Conservation (phyloP, 2,113 vertebrate genomes). For the Plecotus auritus region DNA sequence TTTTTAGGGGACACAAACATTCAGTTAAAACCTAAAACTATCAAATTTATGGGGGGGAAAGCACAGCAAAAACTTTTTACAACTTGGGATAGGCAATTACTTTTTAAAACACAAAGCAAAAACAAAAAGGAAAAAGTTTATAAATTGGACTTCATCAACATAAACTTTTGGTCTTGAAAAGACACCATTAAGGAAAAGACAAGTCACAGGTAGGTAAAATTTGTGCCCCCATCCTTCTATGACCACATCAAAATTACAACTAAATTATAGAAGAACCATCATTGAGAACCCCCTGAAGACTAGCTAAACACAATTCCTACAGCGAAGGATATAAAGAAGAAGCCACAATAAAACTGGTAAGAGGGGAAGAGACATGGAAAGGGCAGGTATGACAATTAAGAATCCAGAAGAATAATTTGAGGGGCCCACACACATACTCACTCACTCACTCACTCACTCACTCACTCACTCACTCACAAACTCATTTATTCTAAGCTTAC, state of each 20-base stretch:
- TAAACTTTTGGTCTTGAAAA: slow-evolving; percentile 4
- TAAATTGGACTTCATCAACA: not conserved
- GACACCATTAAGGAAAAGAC: not conserved
- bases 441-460: not conserved
- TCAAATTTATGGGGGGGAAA: not conserved
- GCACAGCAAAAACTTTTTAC: not conserved
- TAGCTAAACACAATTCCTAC: not conserved
- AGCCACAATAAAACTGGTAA: not conserved
- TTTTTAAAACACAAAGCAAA: not conserved
- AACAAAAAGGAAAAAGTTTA: not conserved
- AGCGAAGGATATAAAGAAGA: not conserved
- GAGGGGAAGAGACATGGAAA: not conserved
- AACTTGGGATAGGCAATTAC: not conserved
- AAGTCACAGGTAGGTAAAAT: not conserved
- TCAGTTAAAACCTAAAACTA: not conserved
- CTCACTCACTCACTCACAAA: too few species aligned
- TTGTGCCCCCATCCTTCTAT: not conserved
- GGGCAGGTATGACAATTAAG: not conserved
- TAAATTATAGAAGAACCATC: not conserved
- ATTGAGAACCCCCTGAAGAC: not conserved
- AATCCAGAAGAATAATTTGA: not conserved
- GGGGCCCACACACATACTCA: not conserved
- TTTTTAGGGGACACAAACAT: not conserved
- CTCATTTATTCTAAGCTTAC: not conserved
- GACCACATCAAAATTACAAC: not conserved